These are phyloP conservation scores for Benthosema pterotum DNA, from an alignment of 2,797 vertebrate species.

Conservation along the genomic window DNA sequence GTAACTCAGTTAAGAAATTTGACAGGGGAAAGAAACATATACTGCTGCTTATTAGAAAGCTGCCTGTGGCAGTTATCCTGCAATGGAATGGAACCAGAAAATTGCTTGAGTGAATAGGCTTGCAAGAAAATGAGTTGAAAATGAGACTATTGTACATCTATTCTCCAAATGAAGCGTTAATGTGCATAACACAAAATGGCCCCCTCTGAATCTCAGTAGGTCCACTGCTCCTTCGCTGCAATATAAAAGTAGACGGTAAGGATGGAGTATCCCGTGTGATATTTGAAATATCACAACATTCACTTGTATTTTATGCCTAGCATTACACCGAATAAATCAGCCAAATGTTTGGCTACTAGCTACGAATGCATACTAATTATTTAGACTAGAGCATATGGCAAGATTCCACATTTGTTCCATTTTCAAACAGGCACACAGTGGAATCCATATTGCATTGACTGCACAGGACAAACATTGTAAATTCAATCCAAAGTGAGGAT, in stretches of 20 bases:
- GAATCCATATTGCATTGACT: slow-evolving; percentile 19
- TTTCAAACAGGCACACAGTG: slow-evolving; percentile 15
- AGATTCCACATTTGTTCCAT: slow-evolving; percentile 10
- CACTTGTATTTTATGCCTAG: slow-evolving; percentile 7
- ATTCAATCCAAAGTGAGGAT: slow-evolving; percentile 22
- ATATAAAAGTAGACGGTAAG: background rate
- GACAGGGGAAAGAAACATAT: slow-evolving; percentile 9
- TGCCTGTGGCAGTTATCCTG: slow-evolving; percentile 31
- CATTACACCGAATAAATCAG: slow-evolving; percentile 1
- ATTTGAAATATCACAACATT: slow-evolving; percentile 3
- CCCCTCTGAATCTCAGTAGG: slow-evolving; percentile 1
- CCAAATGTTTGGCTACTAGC: slow-evolving; percentile 12
- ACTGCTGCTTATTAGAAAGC: slow-evolving; percentile 26
- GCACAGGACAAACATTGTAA: slow-evolving; percentile 27
- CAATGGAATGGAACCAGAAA: slow-evolving; percentile 41
- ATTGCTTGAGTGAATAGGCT: slow-evolving; percentile 12
- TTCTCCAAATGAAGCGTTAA: slow-evolving; percentile 23
- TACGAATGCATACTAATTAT: slow-evolving; percentile 11
- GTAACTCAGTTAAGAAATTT: slow-evolving; percentile 40
- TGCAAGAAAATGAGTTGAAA: slow-evolving; percentile 18
- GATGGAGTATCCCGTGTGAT: background rate
- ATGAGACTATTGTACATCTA: slow-evolving; percentile 20
- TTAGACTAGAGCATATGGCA: slow-evolving; percentile 19
- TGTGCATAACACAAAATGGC: background rate
- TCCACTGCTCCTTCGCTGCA: slow-evolving; percentile 16